These are phyloP conservation scores for Pteropus alecto DNA, from an alignment of 2,113 vertebrate species.

Conservation along the genomic window DNA sequence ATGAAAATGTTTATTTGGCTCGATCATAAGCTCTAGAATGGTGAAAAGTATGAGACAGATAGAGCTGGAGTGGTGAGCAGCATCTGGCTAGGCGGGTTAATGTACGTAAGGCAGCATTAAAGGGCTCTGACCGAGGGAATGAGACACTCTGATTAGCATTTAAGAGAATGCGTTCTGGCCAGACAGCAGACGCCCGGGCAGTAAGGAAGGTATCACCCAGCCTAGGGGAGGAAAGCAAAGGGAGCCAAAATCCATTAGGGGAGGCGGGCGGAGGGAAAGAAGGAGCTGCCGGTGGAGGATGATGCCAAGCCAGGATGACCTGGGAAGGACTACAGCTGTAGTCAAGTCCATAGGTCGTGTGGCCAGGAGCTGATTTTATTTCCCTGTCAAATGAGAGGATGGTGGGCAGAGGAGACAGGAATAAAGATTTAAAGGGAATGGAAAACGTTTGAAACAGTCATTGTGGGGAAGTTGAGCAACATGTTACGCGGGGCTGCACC, in stretches of 20 bases:
- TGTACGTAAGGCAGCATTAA: not conserved
- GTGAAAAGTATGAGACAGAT: not conserved
- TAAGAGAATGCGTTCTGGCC: not conserved
- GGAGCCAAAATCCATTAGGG: not conserved
- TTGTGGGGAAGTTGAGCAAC: not conserved
- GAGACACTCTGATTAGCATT: not conserved
- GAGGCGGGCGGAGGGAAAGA: rapidly evolving
- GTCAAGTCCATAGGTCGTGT: not conserved
- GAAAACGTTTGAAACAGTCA: not conserved
- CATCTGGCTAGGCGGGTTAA: not conserved
- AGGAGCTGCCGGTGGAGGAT: not conserved
- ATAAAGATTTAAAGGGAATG: not conserved
- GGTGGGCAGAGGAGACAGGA: not conserved
- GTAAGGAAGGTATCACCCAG: not conserved
- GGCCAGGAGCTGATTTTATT: not conserved
- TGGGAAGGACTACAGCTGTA: not conserved
- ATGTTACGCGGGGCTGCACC: rapidly evolving
- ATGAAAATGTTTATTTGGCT: not conserved
- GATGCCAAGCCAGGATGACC: not conserved
- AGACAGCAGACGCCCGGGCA: not conserved
- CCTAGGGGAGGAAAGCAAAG: not conserved
- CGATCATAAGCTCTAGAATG: not conserved
- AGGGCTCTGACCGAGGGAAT: not conserved
- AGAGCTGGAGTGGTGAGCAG: not conserved
- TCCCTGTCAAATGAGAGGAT: not conserved